These are phyloP conservation scores for Littorina saxatilis DNA, from an alignment of 1,140 invertebrate species.

Conservation along the genomic window DNA sequence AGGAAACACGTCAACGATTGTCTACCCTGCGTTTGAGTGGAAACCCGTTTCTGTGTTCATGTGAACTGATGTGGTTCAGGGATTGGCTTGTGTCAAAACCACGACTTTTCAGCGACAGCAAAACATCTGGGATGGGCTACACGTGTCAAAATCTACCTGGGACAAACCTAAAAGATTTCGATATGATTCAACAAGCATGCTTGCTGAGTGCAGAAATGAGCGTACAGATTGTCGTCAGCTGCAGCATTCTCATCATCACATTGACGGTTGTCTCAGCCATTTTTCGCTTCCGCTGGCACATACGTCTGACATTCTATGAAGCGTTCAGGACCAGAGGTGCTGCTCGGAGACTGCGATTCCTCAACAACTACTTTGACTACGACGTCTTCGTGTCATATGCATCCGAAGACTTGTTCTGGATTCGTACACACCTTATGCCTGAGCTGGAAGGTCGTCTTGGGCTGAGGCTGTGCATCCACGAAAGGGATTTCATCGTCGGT, in stretches of 20 bases:
- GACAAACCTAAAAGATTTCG: not conserved
- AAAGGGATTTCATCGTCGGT: slow-evolving; percentile 62
- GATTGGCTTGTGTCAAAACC: slow-evolving; percentile 15
- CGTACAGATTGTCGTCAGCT: not conserved
- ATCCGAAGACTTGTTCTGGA: slow-evolving; percentile 53
- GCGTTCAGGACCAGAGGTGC: not conserved
- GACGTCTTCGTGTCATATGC: slow-evolving; percentile 54
- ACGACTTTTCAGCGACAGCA: not conserved
- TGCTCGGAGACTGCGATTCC: not conserved
- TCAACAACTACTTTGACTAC: slow-evolving; percentile 35
- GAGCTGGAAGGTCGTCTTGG: slow-evolving; percentile 28
- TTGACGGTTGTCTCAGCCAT: not conserved
- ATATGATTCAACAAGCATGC: slow-evolving; percentile 12
- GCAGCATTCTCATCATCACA: slow-evolving; percentile 9
- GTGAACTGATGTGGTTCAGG: slow-evolving; percentile 37
- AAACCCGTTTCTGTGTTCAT: slow-evolving; percentile 37
- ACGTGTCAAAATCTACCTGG: not conserved
- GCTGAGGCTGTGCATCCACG: slow-evolving; percentile 58
- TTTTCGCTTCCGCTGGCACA: slow-evolving; percentile 28
- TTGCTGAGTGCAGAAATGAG: slow-evolving; percentile 7
- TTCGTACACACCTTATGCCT: slow-evolving; percentile 72
- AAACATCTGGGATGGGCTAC: not conserved
- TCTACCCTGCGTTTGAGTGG: not conserved
- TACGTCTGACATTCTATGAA: slow-evolving; percentile 23
- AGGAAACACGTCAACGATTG: not conserved